Base-by-base conservation (phyloP, 2,797 vertebrate species). In the Acanthurus tractus region DNA sequence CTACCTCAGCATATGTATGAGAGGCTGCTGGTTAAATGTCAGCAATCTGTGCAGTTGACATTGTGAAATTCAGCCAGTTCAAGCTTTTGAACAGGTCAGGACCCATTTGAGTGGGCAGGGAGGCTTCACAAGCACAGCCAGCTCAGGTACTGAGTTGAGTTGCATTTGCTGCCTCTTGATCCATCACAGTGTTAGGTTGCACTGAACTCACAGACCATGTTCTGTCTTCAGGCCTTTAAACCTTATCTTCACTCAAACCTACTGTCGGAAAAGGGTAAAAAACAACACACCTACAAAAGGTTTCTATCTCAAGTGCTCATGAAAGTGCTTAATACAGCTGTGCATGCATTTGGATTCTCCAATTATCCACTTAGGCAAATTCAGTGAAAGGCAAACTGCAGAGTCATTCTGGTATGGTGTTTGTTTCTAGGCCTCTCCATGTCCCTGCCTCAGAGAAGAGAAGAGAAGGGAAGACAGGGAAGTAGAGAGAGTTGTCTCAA, bases 351-450 rank as follows among this genome's bases (percentile, higher is more conserved):
- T 44, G 50, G 68, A 82, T 49, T 76, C 67, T 76, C 68, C 70
- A 64, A 74, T 86, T 79, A 83, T 81, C 70, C 59, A 62, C 79
- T 82, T 67, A 14, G 80, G 85, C 80, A 86, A 85, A 87, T 88
- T 88, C 74, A 82, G 77, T 73, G 54, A 82, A 84, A 89, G 83
- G 74, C 74, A 88, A 92, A 90, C 72, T 86, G 91, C 86, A 0
- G 71, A 87, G 91, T 93, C 89, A 90, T 78, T 70, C 70, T 67
- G 70, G 70, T 83, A 70, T 91, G 86, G 34, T 54, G 13, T 90
- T 90, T 54, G 68, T 83, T 78, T 74, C 74, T 55, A 52, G 78
- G 88, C 74, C 70, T 82, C 70, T 80, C 76, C 38, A 20, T 53
- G 63, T 77, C 69, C 17, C 75, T 40, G 63, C 70, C 57, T 76